Conservation (phyloP, 2,888 invertebrate genomes). For the Lasioglossum leucozonium region DNA sequence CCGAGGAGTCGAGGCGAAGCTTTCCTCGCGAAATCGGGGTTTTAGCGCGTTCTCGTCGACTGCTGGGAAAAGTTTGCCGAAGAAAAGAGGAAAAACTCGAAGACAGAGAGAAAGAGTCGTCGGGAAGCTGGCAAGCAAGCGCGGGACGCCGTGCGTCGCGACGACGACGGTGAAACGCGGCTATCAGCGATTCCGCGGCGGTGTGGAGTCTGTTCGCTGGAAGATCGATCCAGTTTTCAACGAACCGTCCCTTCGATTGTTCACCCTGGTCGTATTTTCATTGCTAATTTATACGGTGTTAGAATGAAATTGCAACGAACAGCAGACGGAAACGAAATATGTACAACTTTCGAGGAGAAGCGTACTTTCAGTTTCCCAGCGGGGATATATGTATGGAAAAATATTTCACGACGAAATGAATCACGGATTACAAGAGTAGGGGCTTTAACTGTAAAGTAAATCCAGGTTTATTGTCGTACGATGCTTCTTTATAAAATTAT, state of each 20-base stretch:
- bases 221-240: neutral
- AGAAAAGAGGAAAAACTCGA: neutral
- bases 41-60: constrained; percentile 8
- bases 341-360: too few relatives aligned
- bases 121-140: neutral
- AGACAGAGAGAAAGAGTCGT: neutral
- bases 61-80: constrained; percentile 6
- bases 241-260: neutral
- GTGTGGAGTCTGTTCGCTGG: neutral
- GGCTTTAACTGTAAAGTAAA: too few relatives aligned
- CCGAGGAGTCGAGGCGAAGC: neutral
- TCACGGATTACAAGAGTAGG: too few relatives aligned
- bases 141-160: neutral
- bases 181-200: neutral
- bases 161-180: neutral
- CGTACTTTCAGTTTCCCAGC: too few relatives aligned
- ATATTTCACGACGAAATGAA: too few relatives aligned
- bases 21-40: constrained; percentile 26
- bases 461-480: too few relatives aligned
- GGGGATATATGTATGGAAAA: too few relatives aligned
- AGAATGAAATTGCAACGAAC: too few relatives aligned
- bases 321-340: too few relatives aligned
- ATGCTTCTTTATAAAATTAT: too few relatives aligned
- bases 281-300: too few relatives aligned
- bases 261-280: neutral